These are phyloP conservation scores for Basileuterus tristriatus DNA, from an alignment of 2,797 vertebrate species.

Conservation along the genomic window DNA sequence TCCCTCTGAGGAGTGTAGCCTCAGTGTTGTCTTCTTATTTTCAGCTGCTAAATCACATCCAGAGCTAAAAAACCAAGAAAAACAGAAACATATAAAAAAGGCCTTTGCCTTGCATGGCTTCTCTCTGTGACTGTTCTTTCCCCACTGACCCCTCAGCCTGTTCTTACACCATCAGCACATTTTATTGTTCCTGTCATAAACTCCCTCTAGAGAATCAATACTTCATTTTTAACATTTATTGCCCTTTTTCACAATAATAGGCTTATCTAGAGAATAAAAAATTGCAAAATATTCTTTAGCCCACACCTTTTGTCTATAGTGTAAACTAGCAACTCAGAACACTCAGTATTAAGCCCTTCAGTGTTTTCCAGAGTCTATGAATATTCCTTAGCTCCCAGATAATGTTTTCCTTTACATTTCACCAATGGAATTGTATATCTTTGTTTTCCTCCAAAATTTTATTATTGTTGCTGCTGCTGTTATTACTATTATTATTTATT, in stretches of 20 bases:
- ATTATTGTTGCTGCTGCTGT: too few relatives aligned
- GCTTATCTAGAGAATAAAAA: not conserved
- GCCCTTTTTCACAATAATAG: not conserved
- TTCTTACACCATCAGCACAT: not conserved
- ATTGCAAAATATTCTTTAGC: not conserved
- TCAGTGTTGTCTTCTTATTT: not conserved
- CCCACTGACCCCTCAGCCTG: not conserved
- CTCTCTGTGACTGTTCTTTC: not conserved
- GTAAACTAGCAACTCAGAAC: not conserved
- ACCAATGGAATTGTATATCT: not conserved
- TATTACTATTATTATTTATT: not conserved
- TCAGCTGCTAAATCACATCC: not conserved
- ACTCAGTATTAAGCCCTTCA: not conserved
- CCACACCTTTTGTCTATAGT: not conserved
- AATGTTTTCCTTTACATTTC: not conserved
- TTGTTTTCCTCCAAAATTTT: not conserved
- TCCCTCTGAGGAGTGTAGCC: not conserved
- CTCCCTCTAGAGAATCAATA: not conserved
- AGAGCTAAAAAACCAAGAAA: not conserved
- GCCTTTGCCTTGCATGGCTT: not conserved
- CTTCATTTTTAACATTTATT: conserved; percentile 16
- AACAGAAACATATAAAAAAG: not conserved
- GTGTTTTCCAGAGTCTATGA: not conserved
- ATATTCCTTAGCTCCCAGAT: not conserved
- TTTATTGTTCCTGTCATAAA: not conserved